phyloP scores from a whole-genome alignment of 2,888 invertebrate species.

The Choristoneura rosaceana region DNA sequence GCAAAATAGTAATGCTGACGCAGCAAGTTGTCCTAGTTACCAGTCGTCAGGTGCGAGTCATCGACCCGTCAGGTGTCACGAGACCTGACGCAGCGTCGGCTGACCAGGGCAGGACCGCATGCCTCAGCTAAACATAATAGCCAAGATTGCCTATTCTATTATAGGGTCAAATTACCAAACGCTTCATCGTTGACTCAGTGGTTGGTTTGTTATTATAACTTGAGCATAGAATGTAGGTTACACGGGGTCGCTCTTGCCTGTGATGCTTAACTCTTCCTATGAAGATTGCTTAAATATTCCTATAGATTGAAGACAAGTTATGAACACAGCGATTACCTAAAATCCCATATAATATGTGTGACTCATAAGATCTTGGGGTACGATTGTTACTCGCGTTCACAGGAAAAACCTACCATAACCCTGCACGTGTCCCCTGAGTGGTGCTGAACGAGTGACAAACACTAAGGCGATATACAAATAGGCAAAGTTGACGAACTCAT shows the following conservation, averaged over 20 bases:
- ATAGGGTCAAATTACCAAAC: background rate
- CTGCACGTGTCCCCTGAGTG: no score
- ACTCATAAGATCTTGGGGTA: no score
- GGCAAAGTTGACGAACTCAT: no score
- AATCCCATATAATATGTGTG: no score
- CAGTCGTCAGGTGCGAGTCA: constrained; percentile 7
- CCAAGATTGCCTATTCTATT: background rate
- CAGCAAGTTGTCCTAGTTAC: background rate
- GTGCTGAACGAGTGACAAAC: no score
- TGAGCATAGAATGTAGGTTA: background rate
- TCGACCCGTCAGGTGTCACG: constrained; percentile 11
- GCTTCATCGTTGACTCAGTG: background rate
- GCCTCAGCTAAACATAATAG: background rate
- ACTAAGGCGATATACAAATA: no score
- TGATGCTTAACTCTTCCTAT: no score
- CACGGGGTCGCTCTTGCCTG: background rate
- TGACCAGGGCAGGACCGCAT: background rate
- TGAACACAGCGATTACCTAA: no score
- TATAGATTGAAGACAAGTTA: no score
- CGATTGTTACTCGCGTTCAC: no score
- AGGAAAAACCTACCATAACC: no score
- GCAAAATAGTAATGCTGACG: background rate
- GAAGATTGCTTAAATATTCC: no score
- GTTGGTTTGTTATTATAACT: background rate
- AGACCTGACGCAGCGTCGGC: constrained; percentile 10